Evolutionary conservation across 2,888 invertebrate genomes (phyloP).

Genomic region (Drosophila peninsularis): DNA sequence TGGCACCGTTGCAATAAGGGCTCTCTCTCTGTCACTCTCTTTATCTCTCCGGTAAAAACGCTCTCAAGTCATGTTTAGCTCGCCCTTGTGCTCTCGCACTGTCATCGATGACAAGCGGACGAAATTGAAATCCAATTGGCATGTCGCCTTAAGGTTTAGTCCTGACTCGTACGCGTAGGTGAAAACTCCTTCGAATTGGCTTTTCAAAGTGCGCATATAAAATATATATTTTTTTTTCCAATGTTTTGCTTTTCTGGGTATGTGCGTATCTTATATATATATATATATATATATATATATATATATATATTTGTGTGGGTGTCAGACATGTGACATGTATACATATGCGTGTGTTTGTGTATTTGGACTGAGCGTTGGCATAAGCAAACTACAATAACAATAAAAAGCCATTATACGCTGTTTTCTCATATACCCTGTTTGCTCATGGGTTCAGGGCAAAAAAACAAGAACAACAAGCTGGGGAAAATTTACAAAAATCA

Average conservation of each 20-base stretch:
- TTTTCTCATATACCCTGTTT: no score
- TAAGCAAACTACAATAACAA: slow-evolving; percentile 20
- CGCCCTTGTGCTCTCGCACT: slow-evolving; percentile 2
- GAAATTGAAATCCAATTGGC: slow-evolving; percentile 43
- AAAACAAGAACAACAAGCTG: slow-evolving; percentile 46
- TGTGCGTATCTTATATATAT: slow-evolving; percentile 12
- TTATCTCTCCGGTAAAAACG: neutral
- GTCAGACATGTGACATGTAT: slow-evolving; percentile 13
- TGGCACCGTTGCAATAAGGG: slow-evolving; percentile 20
- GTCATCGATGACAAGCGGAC: slow-evolving; percentile 22
- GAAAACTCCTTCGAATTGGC: slow-evolving; percentile 62
- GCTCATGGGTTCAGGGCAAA: no score
- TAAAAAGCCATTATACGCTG: no score
- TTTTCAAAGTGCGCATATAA: slow-evolving; percentile 51
- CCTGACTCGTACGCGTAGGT: slow-evolving; percentile 72
- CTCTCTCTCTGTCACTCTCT: slow-evolving; percentile 10
- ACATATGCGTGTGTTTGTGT: slow-evolving; percentile 14
- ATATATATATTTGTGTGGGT: neutral
- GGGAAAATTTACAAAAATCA: slow-evolving; percentile 47
- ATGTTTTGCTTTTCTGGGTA: slow-evolving; percentile 34
- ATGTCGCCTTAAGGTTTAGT: slow-evolving; percentile 59
- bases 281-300: neutral
- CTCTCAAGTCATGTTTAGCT: slow-evolving; percentile 3
- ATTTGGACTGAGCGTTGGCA: slow-evolving; percentile 33
- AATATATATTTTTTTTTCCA: slow-evolving; percentile 39